Percentiles rank a stretch among this genome's conserved stretches.
phyloP scores from a whole-genome alignment of 1,140 invertebrate species.

The Trichonephila clavipes region DNA sequence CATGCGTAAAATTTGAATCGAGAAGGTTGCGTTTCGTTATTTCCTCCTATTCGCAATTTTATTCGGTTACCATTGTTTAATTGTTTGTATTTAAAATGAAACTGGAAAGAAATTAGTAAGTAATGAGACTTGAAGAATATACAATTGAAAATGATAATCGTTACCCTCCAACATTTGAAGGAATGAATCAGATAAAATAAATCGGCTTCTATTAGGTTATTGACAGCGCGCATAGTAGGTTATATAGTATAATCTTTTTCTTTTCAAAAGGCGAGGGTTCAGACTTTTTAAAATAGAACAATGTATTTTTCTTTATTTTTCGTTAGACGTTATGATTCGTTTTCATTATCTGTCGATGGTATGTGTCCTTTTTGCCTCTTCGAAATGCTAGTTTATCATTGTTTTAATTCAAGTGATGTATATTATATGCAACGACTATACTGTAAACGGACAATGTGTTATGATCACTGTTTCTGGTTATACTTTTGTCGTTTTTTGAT shows the following conservation, averaged over 20 bases:
- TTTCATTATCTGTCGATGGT: background rate
- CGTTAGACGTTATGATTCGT: background rate
- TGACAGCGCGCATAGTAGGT: background rate
- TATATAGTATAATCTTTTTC: background rate
- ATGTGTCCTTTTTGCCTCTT: background rate
- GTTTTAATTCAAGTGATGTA: background rate
- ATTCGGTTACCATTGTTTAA: conserved; percentile 11
- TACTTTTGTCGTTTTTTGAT: background rate
- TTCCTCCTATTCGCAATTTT: background rate
- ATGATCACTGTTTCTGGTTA: background rate
- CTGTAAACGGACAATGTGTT: background rate
- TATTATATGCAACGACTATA: background rate
- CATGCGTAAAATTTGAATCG: background rate
- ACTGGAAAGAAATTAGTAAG: background rate
- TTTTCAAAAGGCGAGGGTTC: background rate
- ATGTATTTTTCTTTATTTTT: background rate
- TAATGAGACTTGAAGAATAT: background rate
- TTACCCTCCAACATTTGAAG: background rate
- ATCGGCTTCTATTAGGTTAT: background rate
- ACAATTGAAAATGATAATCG: background rate
- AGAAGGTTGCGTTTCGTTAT: background rate
- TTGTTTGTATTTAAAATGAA: background rate
- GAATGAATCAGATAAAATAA: conserved; percentile 6
- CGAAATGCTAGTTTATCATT: background rate
- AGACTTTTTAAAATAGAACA: background rate